A percentile compares a stretch with the other conserved stretches of the same genome.
Evolutionary conservation across 2,113 vertebrate species (phyloP).

Genomic region (Chamaetylas fuelleborni): DNA sequence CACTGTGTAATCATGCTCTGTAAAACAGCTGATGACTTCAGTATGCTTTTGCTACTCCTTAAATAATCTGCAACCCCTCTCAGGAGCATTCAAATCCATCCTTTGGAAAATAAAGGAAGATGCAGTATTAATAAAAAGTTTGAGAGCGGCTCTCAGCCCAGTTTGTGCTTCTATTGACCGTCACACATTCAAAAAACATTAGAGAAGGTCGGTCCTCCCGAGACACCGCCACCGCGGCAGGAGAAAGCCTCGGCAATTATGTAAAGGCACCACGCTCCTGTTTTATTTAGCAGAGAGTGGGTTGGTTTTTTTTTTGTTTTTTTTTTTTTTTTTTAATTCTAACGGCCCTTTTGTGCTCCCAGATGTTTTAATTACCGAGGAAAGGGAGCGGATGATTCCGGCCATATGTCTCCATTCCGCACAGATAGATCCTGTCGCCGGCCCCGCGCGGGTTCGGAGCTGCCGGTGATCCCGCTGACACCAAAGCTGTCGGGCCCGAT

Average conservation of each 20-base stretch:
- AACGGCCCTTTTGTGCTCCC: constrained; percentile 75
- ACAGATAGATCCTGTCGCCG: constrained; percentile 77
- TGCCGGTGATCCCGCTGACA: constrained; percentile 79
- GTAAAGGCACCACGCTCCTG: constrained; percentile 39
- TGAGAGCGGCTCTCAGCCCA: neutral
- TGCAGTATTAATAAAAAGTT: constrained; percentile 12
- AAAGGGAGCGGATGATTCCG: constrained; percentile 90
- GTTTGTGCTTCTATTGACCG: neutral
- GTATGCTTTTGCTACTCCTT: constrained; percentile 26
- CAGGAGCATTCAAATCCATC: neutral
- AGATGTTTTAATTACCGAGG: constrained; percentile 97
- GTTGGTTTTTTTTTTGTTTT: too few species aligned
- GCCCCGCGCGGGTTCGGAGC: constrained; percentile 73
- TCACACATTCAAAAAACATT: constrained; percentile 44
- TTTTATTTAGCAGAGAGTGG: constrained; percentile 56
- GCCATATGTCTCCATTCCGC: constrained; percentile 91
- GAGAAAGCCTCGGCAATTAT: constrained; percentile 18
- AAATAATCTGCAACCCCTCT: constrained; percentile 22
- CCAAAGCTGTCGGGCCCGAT: constrained; percentile 88
- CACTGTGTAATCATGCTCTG: neutral
- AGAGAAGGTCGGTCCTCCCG: constrained; percentile 28
- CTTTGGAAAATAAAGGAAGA: constrained; percentile 34
- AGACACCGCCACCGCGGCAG: neutral
- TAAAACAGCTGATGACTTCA: constrained; percentile 48
- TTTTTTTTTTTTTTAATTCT: constrained; percentile 15